Evolutionary conservation across 2,797 vertebrate genomes (phyloP).

Genomic region (Gobionotothen gibberifrons): DNA sequence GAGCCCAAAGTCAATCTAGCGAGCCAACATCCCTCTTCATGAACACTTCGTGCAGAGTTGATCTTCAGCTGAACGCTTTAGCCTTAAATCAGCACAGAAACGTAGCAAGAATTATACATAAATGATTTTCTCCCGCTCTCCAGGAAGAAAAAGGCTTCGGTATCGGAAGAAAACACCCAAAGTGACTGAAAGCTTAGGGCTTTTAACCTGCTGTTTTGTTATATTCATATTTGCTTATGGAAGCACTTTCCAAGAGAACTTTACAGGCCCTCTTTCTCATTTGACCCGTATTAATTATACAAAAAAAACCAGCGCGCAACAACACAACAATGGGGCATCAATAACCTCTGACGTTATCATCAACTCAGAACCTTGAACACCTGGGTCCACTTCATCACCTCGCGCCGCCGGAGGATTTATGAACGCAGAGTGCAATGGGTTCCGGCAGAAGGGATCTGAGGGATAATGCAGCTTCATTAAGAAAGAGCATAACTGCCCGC

Average conservation of each 20-base stretch:
- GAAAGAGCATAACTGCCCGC: constrained; percentile 47
- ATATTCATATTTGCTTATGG: constrained; percentile 26
- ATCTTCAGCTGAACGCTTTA: constrained; percentile 57
- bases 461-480: constrained; percentile 78
- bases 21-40: constrained; percentile 55
- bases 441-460: constrained; percentile 59
- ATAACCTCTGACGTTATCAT: constrained; percentile 77
- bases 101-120: constrained; percentile 13
- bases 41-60: constrained; percentile 52
- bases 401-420: constrained; percentile 72
- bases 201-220: constrained; percentile 24
- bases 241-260: constrained; percentile 37
- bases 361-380: constrained; percentile 76
- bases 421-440: constrained; percentile 46
- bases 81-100: constrained; percentile 42
- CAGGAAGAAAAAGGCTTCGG: constrained; percentile 24
- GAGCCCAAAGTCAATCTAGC: constrained; percentile 47
- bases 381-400: constrained; percentile 83
- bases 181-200: not conserved
- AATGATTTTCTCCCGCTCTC: not conserved
- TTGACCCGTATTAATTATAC: constrained; percentile 56
- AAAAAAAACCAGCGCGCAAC: constrained; percentile 41
- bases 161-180: constrained; percentile 1
- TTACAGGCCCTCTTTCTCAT: constrained; percentile 51
- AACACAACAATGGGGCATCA: constrained; percentile 73